Conservation (phyloP, 2,888 invertebrate species). For the Plebejus anna region DNA sequence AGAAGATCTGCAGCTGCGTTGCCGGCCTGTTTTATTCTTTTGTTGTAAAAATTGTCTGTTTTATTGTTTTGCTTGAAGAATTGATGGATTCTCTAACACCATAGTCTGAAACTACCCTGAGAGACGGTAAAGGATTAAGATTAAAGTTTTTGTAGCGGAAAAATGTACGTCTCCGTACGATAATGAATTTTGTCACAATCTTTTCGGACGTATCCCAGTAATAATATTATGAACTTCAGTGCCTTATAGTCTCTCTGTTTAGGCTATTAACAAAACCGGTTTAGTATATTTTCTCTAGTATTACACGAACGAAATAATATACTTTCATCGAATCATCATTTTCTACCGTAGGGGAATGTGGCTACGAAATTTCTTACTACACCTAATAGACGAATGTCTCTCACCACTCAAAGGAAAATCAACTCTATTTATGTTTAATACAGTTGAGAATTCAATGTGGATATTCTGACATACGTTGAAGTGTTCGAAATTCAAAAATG, state of each 20-base stretch:
- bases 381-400: conserved; percentile 34
- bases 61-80: too few relatives aligned
- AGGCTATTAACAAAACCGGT: conserved; percentile 11
- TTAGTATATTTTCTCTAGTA: neutral
- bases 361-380: conserved; percentile 42
- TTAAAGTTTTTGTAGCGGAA: too few relatives aligned
- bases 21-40: too few relatives aligned
- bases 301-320: conserved; percentile 36
- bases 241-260: neutral
- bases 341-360: conserved; percentile 44
- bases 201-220: neutral
- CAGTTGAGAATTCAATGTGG: conserved; percentile 21
- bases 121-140: too few relatives aligned
- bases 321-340: conserved; percentile 45
- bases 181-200: too few relatives aligned
- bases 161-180: too few relatives aligned
- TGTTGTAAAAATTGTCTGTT: too few relatives aligned
- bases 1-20: too few relatives aligned
- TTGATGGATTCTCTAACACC: too few relatives aligned
- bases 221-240: neutral
- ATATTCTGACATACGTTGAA: conserved; percentile 35
- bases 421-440: conserved; percentile 20
- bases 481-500: conserved; percentile 43
- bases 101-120: too few relatives aligned
- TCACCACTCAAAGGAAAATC: conserved; percentile 28